Percentiles rank a stretch among this genome's conserved stretches.
Evolutionary conservation across 2,797 vertebrate genomes (phyloP).

Genomic region (Ceryle rudis): DNA sequence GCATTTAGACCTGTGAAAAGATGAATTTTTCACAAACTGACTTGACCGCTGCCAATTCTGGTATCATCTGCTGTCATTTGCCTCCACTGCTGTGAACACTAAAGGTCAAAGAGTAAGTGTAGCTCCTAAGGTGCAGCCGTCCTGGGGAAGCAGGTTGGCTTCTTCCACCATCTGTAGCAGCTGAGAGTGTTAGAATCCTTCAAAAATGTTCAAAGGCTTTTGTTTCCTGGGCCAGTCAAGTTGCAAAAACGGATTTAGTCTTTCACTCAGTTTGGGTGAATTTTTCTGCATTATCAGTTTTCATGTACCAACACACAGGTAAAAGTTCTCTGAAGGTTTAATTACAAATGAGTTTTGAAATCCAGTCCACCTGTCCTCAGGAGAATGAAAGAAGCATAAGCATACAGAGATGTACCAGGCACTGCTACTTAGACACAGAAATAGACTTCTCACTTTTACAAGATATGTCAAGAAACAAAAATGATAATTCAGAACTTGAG

Average conservation of each 20-base stretch:
- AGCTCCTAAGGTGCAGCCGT: not conserved
- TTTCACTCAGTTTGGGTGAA: not conserved
- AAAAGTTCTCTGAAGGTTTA: not conserved
- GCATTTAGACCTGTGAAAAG: conserved; percentile 7
- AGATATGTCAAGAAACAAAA: not conserved
- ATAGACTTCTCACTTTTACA: not conserved
- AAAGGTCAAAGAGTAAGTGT: not conserved
- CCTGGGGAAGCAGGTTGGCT: not conserved
- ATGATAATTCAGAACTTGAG: not conserved
- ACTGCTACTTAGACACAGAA: not conserved
- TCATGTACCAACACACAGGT: not conserved
- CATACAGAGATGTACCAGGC: not conserved
- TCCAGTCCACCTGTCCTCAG: not conserved
- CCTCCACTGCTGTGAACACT: not conserved
- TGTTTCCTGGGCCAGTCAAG: not conserved
- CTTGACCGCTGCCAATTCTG: not conserved
- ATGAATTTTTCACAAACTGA: conserved; percentile 1
- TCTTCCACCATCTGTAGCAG: rapidly evolving
- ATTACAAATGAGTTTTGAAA: conserved; percentile 13
- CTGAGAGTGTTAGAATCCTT: not conserved
- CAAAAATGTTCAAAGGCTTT: not conserved
- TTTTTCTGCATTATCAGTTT: not conserved
- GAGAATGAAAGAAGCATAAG: not conserved
- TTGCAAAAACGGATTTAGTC: not conserved
- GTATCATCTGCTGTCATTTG: conserved; percentile 7